Evolutionary conservation across 2,888 invertebrate genomes (phyloP).

Genomic region (Nymphalis c-album): DNA sequence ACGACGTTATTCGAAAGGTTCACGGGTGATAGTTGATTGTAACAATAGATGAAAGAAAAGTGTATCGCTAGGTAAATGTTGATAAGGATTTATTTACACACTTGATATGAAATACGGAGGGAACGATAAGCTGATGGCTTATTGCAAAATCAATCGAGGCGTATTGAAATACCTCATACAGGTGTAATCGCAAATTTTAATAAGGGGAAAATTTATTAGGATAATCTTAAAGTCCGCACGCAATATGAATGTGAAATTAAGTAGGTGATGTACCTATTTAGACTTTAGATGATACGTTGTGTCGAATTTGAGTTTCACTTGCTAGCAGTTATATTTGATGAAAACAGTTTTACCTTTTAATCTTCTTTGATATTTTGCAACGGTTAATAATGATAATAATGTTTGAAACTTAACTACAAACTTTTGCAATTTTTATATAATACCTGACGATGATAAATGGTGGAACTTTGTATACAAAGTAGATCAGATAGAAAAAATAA

Average conservation of each 20-base stretch:
- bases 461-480: constrained; percentile 7
- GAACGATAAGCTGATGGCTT: constrained; percentile 23
- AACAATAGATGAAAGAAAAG: constrained; percentile 8
- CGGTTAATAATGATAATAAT: background rate
- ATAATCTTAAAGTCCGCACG: no score
- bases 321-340: background rate
- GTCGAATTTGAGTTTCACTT: no score
- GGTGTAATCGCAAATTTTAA: background rate
- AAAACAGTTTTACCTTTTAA: background rate
- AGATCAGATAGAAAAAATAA: constrained; percentile 8
- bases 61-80: background rate
- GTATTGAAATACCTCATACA: background rate
- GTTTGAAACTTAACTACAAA: background rate
- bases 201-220: background rate
- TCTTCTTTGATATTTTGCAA: background rate
- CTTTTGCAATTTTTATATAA: background rate
- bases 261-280: no score
- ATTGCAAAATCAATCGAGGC: constrained; percentile 34
- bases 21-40: constrained; percentile 22
- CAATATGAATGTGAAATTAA: no score
- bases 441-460: background rate
- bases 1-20: background rate
- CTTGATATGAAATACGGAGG: constrained; percentile 27
- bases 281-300: no score
- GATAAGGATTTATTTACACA: constrained; percentile 30